phyloP scores from a whole-genome alignment of 2,797 vertebrate species.

The Anguilla megastoma region DNA sequence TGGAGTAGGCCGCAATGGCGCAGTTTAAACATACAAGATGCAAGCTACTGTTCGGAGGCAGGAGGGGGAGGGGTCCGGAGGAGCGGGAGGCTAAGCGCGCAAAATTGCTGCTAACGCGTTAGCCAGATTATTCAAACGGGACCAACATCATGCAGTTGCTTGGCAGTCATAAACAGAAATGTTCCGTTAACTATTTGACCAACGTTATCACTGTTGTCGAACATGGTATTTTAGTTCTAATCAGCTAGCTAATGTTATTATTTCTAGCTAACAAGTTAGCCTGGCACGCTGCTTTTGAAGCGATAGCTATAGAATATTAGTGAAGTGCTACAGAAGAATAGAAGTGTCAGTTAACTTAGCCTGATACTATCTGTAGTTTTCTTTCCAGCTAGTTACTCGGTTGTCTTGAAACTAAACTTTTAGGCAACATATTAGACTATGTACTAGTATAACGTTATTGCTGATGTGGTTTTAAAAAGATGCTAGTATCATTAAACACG shows the following conservation, averaged over 20 bases:
- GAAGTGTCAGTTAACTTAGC: neutral
- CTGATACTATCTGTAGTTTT: neutral
- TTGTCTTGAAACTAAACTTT: no score
- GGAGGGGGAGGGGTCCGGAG: conserved; percentile 37
- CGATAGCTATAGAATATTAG: neutral
- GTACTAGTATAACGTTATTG: neutral
- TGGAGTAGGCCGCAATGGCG: conserved; percentile 94
- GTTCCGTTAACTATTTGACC: neutral
- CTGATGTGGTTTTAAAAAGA: neutral
- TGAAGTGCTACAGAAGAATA: no score
- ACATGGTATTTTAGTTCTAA: neutral
- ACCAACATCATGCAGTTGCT: neutral
- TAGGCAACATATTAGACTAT: no score
- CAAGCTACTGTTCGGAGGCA: conserved; percentile 37
- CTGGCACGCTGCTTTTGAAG: neutral
- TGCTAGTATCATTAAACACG: neutral
- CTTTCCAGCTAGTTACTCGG: no score
- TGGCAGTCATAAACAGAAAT: neutral
- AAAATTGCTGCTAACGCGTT: neutral
- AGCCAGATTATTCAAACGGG: neutral
- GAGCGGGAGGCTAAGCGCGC: conserved; percentile 29
- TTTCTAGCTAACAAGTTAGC: neutral
- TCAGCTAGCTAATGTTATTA: neutral
- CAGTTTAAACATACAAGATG: conserved; percentile 71
- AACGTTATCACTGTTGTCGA: neutral